phyloP scores from a whole-genome alignment of 2,888 invertebrate species.

The Netelia virgata region DNA sequence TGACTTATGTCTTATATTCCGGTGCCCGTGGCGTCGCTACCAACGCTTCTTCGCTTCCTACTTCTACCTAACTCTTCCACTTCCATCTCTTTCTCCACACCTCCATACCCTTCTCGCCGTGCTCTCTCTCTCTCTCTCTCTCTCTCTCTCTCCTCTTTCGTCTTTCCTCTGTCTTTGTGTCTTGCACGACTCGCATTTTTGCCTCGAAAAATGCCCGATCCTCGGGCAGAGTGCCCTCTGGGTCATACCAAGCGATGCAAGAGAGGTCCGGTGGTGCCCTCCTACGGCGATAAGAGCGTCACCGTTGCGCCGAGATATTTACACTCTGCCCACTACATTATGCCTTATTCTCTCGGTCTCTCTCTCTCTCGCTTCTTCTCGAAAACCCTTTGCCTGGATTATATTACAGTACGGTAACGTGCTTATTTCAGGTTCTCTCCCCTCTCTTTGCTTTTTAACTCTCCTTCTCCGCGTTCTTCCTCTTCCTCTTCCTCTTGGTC shows the following conservation, averaged over 20 bases:
- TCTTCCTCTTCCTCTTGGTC: background rate
- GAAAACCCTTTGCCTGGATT: constrained; percentile 41
- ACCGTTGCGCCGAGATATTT: constrained; percentile 43
- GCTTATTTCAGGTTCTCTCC: constrained; percentile 31
- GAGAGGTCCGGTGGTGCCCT: background rate
- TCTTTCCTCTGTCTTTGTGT: background rate
- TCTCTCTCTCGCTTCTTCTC: constrained; percentile 8
- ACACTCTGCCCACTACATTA: constrained; percentile 57
- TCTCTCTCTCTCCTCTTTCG: too few relatives aligned
- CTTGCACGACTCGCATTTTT: background rate
- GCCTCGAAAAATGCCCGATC: background rate
- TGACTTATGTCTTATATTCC: constrained; percentile 10
- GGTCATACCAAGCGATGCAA: background rate
- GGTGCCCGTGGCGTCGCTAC: background rate
- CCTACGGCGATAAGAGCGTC: background rate
- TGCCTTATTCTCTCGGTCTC: constrained; percentile 22
- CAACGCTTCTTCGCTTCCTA: background rate
- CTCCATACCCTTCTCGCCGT: background rate
- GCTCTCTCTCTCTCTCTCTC: background rate
- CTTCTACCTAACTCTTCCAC: background rate
- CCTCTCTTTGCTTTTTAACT: background rate
- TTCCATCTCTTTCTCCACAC: background rate
- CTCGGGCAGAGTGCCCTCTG: constrained; percentile 1
- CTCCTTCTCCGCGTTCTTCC: background rate
- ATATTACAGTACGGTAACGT: constrained; percentile 41